Base-by-base conservation (phyloP, 2,113 vertebrate species). In the cattle (Bos taurus) region DNA sequence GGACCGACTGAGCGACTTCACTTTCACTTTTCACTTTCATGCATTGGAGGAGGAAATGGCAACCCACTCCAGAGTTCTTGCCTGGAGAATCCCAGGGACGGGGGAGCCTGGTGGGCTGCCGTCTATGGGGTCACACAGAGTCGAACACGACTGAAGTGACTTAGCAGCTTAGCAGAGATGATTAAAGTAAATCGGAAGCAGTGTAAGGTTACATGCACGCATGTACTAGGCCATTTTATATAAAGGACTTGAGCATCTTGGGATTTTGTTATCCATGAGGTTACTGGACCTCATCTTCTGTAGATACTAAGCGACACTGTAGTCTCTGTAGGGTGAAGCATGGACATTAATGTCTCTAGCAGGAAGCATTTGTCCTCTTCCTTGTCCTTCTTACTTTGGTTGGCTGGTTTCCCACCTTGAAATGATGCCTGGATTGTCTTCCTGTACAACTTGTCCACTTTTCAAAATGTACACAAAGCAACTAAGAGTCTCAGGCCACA, bases 381-480 rank as follows among this genome's bases (percentile, higher is more conserved):
- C 33, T 80, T 33, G 3, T 60, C 57, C 46, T 52, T 67, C 23
- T 46, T 83, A 7, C 36, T 83, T 80, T 54, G 40, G 13, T 48
- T 96, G 90, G 92, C 88, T 95, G 23, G 19, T 86, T 93, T 92
- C 91, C 82, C 81, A 40, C 77, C n/a, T 94, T 60, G 50, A 94
- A 90, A 77, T 26, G 9, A 81, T 59, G 64, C 62, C 88, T 94
- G 64, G 52, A 64, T 86, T 88, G 50, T 74, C 74, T 60, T 57
- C 30, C 48, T 90, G 3, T 30, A 46, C 78, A 86, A 5, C 33
- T 59, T 40, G 23, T 43, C 23, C 28, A 48, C 43, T 56, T 93
- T 93, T 54, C 50, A 94, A 97, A 95, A 90, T 40, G 28, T 10
- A 15, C 2, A 12, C 0, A 2, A 82, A 93, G 7, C 56, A 74